Evolutionary conservation across 1,140 invertebrate species (phyloP).

Genomic region (Phymastichus coffea): DNA sequence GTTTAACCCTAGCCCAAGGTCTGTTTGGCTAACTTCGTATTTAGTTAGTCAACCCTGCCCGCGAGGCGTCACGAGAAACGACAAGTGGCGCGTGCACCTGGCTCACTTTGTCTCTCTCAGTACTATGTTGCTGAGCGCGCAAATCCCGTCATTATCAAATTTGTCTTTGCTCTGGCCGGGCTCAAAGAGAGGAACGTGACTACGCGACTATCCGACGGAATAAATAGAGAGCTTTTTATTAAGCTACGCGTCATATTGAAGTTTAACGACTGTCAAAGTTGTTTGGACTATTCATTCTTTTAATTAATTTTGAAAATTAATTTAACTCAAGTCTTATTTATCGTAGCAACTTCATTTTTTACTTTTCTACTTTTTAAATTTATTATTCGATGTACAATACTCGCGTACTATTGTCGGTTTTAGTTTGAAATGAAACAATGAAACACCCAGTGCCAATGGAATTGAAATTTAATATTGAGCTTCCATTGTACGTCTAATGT

Average conservation of each 20-base stretch:
- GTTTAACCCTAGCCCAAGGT: slow-evolving; percentile 53
- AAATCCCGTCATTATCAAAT: slow-evolving; percentile 31
- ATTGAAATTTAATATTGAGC: too few species aligned
- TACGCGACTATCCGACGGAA: slow-evolving; percentile 5
- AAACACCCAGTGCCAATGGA: too few species aligned
- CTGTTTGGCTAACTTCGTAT: slow-evolving; percentile 53
- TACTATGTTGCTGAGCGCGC: slow-evolving; percentile 22
- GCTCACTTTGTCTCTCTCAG: slow-evolving; percentile 8
- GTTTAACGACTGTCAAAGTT: too few species aligned
- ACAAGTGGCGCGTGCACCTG: slow-evolving; percentile 46
- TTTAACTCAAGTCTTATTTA: too few species aligned
- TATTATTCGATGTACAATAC: too few species aligned
- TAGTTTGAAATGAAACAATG: too few species aligned
- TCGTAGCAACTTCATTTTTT: too few species aligned
- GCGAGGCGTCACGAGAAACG: slow-evolving; percentile 54
- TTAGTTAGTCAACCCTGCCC: slow-evolving; percentile 56
- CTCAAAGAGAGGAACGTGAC: slow-evolving; percentile 30
- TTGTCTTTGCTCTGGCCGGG: slow-evolving; percentile 16
- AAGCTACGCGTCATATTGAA: not conserved
- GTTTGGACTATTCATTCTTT: too few species aligned
- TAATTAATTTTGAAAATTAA: too few species aligned
- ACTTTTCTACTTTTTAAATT: too few species aligned
- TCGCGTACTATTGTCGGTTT: too few species aligned
- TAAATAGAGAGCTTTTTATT: slow-evolving; percentile 25
- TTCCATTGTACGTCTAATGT: too few species aligned